These are phyloP conservation scores for Holothuria leucospilota DNA, from an alignment of 53 echinoderm and acorn worm species.

Conservation along the genomic window DNA sequence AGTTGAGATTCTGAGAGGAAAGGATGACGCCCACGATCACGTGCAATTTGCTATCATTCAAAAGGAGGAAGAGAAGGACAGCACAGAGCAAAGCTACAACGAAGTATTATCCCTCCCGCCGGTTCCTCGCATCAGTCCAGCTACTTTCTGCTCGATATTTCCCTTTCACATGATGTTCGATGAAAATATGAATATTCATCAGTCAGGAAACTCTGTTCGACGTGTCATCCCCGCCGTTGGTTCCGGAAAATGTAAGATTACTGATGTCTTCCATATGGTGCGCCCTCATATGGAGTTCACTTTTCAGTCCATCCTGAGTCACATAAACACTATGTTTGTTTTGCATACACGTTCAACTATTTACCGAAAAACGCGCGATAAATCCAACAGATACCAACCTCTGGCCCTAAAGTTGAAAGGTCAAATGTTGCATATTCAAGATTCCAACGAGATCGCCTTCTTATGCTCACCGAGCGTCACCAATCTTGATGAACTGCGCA, in stretches of 20 bases:
- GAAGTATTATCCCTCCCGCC: slow-evolving; percentile 62
- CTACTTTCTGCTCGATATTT: slow-evolving; percentile 85
- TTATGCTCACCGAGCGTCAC: slow-evolving; percentile 93
- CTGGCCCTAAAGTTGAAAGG: slow-evolving; percentile 88
- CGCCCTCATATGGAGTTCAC: slow-evolving; percentile 97
- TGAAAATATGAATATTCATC: slow-evolving; percentile 75
- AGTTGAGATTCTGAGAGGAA: slow-evolving; percentile 87
- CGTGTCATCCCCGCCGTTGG: slow-evolving; percentile 78
- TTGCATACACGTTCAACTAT: slow-evolving; percentile 76
- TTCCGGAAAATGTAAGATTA: slow-evolving; percentile 73
- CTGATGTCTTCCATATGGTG: slow-evolving; percentile 79
- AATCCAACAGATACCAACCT: slow-evolving; percentile 62
- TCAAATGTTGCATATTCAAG: slow-evolving; percentile 90
- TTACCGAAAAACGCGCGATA: slow-evolving; percentile 11
- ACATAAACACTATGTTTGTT: slow-evolving; percentile 94
- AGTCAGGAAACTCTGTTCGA: slow-evolving; percentile 86
- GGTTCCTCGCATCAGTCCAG: slow-evolving; percentile 81
- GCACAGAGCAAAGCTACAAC: slow-evolving; percentile 40
- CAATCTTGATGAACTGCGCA: slow-evolving; percentile 91
- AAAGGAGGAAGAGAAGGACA: slow-evolving; percentile 44
- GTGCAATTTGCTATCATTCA: slow-evolving; percentile 95
- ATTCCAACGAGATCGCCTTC: slow-evolving; percentile 82
- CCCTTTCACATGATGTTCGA: slow-evolving; percentile 98
- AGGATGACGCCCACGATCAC: slow-evolving; percentile 92
- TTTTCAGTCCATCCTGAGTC: slow-evolving; percentile 90